Evolutionary conservation across 2,888 invertebrate species (phyloP), one percentile per base, ranked within the genome.

Genomic region (Drosophila subsilvestris): DNA sequence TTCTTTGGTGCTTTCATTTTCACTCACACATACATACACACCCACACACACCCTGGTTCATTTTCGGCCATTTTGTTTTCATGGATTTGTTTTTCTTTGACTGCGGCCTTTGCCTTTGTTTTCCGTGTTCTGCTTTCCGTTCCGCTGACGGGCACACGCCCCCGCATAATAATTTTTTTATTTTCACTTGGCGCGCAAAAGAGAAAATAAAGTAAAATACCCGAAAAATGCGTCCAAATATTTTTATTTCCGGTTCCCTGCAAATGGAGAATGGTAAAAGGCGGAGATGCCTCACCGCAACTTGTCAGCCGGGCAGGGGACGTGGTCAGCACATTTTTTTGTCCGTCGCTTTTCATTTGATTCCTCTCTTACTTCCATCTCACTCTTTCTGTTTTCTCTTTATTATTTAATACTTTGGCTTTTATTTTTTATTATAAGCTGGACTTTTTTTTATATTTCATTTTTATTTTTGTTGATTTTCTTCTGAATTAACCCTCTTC

Each of bases 81-180:
- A 56, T 68, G 65, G 57, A 57, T 63, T 78, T 69, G 75, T 70
- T 69, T 76, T 70, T 70, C 68, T 65, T 79, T 48, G 75, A 25
- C 29, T 58, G 72, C 25, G 25, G 25, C 6, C 6, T 25, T 25
- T 25, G 25, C 61, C 68, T 70, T 72, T 74, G 60, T 74, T 54
- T 77, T 74, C 55, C 49, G 47, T 56, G 63, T 42, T 27, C 12
- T 25, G 45, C 18, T 43, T 45, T 61, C 43, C 48, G 25, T 61
- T 53, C 32, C 5, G 12, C 25, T 25, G 49, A 29, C 49, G 10
- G 47, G 22, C 49, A 22, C 63, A 68, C 86, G 81, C 74, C 87
- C 75, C 82, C 83, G 87, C 87, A 87, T 87, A 87, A 83, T 78
- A 81, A 86, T 63, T 84, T 79, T 79, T 70, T 63, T 75, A 84